Percentiles rank a stretch among this genome's conserved stretches.
Evolutionary conservation across 2,113 vertebrate genomes (phyloP).

Genomic region (Serilophus lunatus): DNA sequence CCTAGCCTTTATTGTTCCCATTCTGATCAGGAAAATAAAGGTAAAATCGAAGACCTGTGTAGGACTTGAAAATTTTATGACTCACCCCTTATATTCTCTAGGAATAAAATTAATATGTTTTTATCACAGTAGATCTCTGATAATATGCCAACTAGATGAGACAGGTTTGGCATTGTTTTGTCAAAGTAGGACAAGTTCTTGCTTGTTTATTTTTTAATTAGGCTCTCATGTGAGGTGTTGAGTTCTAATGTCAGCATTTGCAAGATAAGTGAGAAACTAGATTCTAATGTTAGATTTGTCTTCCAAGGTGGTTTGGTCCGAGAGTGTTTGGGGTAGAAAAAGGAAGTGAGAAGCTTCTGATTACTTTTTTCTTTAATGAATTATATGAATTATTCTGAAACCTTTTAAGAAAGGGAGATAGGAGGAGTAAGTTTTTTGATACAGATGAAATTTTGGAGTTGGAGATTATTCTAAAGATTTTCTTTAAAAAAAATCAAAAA

Average conservation of each 20-base stretch:
- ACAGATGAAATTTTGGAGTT: background rate
- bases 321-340: background rate
- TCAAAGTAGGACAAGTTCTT: background rate
- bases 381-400: background rate
- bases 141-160: background rate
- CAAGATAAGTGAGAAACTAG: background rate
- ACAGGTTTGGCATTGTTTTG: background rate
- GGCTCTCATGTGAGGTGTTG: background rate
- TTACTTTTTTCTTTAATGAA: background rate
- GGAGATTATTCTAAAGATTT: background rate
- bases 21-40: background rate
- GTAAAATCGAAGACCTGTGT: background rate
- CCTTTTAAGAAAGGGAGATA: background rate
- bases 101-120: background rate
- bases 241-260: conserved; percentile 7
- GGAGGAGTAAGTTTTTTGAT: background rate
- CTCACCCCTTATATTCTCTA: background rate
- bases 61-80: background rate
- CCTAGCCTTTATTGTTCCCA: background rate
- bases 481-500: background rate
- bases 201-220: background rate
- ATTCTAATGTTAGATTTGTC: background rate
- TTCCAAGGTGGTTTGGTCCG: background rate
- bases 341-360: background rate
- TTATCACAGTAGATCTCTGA: background rate